Conservation (phyloP, 1,140 invertebrate genomes). For the Caerostris darwini region DNA sequence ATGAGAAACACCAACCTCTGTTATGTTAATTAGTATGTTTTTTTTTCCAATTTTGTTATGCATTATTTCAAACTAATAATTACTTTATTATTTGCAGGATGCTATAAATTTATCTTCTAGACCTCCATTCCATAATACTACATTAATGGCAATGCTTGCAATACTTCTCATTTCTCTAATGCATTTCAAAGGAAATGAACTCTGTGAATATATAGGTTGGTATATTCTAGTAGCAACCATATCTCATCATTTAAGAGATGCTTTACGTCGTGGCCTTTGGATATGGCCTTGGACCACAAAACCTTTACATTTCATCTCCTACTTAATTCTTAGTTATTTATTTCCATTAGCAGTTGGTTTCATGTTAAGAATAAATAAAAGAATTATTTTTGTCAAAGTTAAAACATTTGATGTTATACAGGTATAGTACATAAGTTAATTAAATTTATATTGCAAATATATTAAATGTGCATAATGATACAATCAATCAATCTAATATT, state of each 20-base stretch:
- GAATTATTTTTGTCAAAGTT: neutral
- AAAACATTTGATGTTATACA: slow-evolving; percentile 2
- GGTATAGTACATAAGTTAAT: slow-evolving; percentile 16
- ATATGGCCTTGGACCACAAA: slow-evolving; percentile 80
- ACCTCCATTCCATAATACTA: slow-evolving; percentile 81
- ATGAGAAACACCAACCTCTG: no score
- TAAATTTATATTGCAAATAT: neutral
- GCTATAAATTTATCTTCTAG: slow-evolving; percentile 79
- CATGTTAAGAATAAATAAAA: neutral
- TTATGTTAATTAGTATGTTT: no score
- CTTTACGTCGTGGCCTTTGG: slow-evolving; percentile 80
- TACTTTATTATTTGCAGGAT: slow-evolving; percentile 78
- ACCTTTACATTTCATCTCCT: slow-evolving; percentile 78
- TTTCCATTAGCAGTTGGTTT: slow-evolving; percentile 50
- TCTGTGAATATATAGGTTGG: slow-evolving; percentile 69
- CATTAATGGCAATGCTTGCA: slow-evolving; percentile 76
- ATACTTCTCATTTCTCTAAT: slow-evolving; percentile 68
- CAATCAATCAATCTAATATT: neutral
- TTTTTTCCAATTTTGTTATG: no score
- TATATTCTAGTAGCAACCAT: slow-evolving; percentile 79
- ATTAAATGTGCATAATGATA: neutral
- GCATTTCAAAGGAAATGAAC: neutral
- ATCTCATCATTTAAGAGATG: slow-evolving; percentile 81
- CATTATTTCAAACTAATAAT: neutral
- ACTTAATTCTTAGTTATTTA: slow-evolving; percentile 70